Base-by-base conservation (phyloP, 2,797 vertebrate species). In the Dicrostonyx torquatus region DNA sequence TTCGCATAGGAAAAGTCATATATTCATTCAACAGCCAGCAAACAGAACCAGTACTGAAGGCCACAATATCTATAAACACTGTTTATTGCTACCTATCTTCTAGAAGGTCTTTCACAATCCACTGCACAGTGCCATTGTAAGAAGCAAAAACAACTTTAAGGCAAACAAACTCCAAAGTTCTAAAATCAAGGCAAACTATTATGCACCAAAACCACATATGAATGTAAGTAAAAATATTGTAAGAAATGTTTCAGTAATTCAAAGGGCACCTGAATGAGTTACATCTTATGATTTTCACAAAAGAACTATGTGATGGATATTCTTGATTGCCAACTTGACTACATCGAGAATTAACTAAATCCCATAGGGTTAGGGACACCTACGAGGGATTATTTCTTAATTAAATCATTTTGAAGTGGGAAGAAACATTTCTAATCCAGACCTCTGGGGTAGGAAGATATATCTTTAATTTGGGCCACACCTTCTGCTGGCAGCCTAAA, bases 301-400 rank as follows among this genome's bases (percentile, higher is more conserved):
- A 82, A 55, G 34, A 93, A 95, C 43, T 90, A 85, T 40, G 40
- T 87, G 53, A 37, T 78, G 58, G n/a, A 53, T 80, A 26, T 40
- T 58, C n/a, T 15, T 40, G n/a, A n/a, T 80, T 58, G n/a, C 26
- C n/a, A 50, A 18, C 45, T 48, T 77, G 45, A 50, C 75, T 34
- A 50, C 15, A 50, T 34, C 29, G 50, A 29, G 43, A 76, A 45
- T 76, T 8, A 76, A 31, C 22, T 29, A 76, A 76, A 75, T 48
- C 26, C 1, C 31, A n/a, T 13, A 55, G 7, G 75, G 29, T 34
- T 55, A n/a, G 77, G 34, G 34, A 55, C 18, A 79, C 20, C 29
- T 13, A 24, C 40, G 78, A 58, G n/a, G n/a, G 22, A 80, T 26
- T 29, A 20, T 58, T 75, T 75, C 8, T 40, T 5, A 26, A 80